phyloP scores from a whole-genome alignment of 2,888 invertebrate genomes.

The Orchesellides sinensis region DNA sequence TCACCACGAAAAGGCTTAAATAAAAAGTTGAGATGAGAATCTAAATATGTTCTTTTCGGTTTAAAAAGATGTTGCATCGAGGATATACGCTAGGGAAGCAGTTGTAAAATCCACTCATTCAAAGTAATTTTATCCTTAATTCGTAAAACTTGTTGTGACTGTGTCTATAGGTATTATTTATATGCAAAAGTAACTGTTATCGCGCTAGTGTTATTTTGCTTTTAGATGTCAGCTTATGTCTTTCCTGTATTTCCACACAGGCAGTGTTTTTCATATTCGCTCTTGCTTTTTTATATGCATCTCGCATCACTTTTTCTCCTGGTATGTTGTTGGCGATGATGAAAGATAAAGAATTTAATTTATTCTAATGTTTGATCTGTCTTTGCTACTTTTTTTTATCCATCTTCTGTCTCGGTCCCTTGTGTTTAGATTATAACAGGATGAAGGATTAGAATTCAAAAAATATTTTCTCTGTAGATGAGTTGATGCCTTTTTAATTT shows the following conservation, averaged over 20 bases:
- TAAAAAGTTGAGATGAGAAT: neutral
- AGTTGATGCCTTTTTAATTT: neutral
- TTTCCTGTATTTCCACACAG: neutral
- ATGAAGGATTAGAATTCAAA: too few species aligned
- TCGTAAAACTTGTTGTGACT: neutral
- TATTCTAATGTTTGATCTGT: constrained; percentile 44
- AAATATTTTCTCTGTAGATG: too few species aligned
- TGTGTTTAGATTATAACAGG: neutral
- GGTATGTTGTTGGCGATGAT: constrained; percentile 2
- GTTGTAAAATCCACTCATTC: neutral
- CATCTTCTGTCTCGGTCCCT: neutral
- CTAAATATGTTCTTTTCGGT: too few species aligned
- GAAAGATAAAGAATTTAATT: constrained; percentile 53
- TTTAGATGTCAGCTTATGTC: neutral
- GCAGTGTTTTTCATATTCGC: neutral
- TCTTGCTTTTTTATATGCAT: neutral
- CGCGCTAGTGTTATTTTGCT: neutral
- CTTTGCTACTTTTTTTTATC: neutral
- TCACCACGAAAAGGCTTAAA: neutral
- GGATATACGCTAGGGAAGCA: neutral
- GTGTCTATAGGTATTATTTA: too few species aligned
- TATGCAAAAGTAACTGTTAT: neutral
- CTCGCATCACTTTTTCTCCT: neutral
- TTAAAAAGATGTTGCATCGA: too few species aligned
- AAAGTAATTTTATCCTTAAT: neutral